phyloP scores from a whole-genome alignment of 2,113 vertebrate species.

The Chrysochloris asiatica region DNA sequence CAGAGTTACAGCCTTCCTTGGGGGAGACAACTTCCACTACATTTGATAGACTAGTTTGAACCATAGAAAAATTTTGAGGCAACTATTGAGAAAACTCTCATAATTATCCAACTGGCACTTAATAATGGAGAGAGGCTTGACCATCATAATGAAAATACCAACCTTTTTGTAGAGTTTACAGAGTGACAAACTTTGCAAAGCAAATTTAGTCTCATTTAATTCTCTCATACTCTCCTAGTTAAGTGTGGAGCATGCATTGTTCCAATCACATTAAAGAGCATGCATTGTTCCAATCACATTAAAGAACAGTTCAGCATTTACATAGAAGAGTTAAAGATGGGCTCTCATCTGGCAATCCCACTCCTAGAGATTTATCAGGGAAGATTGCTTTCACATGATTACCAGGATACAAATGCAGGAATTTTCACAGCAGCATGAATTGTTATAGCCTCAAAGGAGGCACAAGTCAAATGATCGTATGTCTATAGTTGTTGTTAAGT shows the following conservation, averaged over 20 bases:
- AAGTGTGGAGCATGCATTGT: background rate
- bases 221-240: background rate
- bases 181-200: background rate
- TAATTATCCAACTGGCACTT: background rate
- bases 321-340: background rate
- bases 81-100: background rate
- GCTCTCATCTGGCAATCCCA: background rate
- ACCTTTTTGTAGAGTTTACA: background rate
- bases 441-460: background rate
- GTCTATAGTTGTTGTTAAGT: too few species aligned
- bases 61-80: background rate
- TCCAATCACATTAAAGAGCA: background rate
- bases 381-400: background rate
- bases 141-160: too few species aligned
- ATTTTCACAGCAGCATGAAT: background rate
- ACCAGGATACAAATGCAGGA: fast-evolving
- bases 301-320: background rate
- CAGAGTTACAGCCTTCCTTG: too few species aligned
- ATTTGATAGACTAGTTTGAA: too few species aligned
- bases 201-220: background rate
- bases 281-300: too few species aligned
- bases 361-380: background rate
- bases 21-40: background rate
- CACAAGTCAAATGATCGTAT: background rate
- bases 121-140: background rate